These are phyloP conservation scores for Cichlasoma orientale DNA, from an alignment of 2,797 vertebrate species.

Conservation along the genomic window DNA sequence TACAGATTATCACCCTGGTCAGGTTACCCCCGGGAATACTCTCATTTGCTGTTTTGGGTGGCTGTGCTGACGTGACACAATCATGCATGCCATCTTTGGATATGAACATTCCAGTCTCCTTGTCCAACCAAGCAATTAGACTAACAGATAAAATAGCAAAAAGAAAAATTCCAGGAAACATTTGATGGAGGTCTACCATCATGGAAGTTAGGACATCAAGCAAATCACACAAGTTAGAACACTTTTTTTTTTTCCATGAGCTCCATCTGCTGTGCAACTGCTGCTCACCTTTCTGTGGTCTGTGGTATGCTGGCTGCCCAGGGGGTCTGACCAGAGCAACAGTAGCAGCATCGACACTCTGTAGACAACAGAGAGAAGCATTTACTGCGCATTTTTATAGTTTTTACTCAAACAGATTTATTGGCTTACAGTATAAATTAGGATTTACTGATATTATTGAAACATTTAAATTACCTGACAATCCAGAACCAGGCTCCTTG, in stretches of 20 bases:
- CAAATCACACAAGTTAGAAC: constrained; percentile 6
- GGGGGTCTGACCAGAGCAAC: constrained; percentile 82
- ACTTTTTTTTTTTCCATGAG: not conserved
- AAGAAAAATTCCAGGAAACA: constrained; percentile 10
- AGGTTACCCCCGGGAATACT: constrained; percentile 22
- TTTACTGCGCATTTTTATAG: not conserved
- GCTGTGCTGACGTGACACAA: constrained; percentile 13
- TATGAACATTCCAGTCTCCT: not conserved
- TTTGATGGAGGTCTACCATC: constrained; percentile 1
- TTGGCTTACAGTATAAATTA: not conserved
- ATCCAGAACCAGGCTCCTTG: constrained; percentile 51
- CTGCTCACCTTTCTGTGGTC: constrained; percentile 92
- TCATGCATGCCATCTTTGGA: constrained; percentile 24
- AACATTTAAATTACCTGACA: constrained; percentile 62
- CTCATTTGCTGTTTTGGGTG: constrained; percentile 7
- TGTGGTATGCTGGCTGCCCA: constrained; percentile 82
- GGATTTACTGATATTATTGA: not conserved
- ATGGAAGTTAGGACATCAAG: constrained; percentile 5
- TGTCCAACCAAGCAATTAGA: constrained; percentile 20
- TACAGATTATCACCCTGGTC: constrained; percentile 53
- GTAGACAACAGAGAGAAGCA: constrained; percentile 26
- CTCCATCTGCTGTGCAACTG: not conserved
- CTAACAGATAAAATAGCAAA: constrained; percentile 5
- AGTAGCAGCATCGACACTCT: constrained; percentile 85
- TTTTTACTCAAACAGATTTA: not conserved